Conservation (phyloP, 1,140 invertebrate species). For the Drosophila ficusphila region DNA sequence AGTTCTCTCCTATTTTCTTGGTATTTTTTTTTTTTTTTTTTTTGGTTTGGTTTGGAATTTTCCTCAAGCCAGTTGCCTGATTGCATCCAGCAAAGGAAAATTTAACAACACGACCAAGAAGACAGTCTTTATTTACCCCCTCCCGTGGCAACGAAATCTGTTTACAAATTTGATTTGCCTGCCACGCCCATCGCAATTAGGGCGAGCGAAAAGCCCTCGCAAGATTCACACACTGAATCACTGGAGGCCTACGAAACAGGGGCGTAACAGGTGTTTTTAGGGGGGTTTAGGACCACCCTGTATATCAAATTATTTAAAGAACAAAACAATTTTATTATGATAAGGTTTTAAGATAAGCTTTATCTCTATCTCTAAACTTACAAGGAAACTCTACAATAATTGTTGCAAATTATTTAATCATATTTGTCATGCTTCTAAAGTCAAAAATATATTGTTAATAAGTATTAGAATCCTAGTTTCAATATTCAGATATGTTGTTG, state of each 20-base stretch:
- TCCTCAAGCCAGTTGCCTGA: slow-evolving; percentile 12
- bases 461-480: too few relatives aligned
- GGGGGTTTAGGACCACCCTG: neutral
- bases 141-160: slow-evolving; percentile 44
- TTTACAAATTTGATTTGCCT: slow-evolving; percentile 59
- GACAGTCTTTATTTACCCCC: slow-evolving; percentile 15
- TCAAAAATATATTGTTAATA: too few relatives aligned
- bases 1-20: slow-evolving; percentile 22
- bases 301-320: too few relatives aligned
- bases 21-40: slow-evolving; percentile 9
- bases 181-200: slow-evolving; percentile 57
- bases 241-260: slow-evolving; percentile 14
- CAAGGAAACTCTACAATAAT: too few relatives aligned
- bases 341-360: too few relatives aligned
- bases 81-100: slow-evolving; percentile 34
- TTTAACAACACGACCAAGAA: slow-evolving; percentile 24
- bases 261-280: neutral
- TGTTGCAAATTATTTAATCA: too few relatives aligned
- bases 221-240: slow-evolving; percentile 33
- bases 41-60: slow-evolving; percentile 23
- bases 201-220: slow-evolving; percentile 28
- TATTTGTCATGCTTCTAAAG: too few relatives aligned
- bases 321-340: too few relatives aligned
- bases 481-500: too few relatives aligned
- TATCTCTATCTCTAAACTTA: too few relatives aligned